Conservation (phyloP, 1,140 invertebrate genomes). For the Listronotus bonariensis region DNA sequence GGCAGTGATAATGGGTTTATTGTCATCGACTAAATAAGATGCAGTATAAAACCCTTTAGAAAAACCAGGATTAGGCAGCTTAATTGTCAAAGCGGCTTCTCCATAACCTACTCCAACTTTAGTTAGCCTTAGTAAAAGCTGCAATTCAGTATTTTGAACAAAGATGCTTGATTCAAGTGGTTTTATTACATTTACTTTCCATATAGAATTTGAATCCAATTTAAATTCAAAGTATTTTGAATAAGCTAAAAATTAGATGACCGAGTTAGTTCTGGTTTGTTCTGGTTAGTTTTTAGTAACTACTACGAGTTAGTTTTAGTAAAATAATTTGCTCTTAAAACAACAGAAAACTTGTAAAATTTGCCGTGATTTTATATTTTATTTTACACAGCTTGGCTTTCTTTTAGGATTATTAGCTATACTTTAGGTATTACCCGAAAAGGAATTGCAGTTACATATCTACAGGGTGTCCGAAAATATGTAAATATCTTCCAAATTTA, state of each 20-base stretch:
- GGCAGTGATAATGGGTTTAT: neutral
- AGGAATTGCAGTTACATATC: no score
- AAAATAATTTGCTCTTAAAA: no score
- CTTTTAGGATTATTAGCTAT: no score
- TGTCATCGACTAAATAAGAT: neutral
- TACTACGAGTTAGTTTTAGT: no score
- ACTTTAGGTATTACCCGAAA: no score
- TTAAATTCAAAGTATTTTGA: constrained; percentile 2
- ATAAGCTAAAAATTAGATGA: constrained; percentile 4
- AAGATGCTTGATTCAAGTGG: constrained; percentile 10
- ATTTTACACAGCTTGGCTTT: no score
- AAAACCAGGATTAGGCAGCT: constrained; percentile 10
- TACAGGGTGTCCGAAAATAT: no score
- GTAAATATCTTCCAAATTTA: no score
- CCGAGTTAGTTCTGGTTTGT: no score
- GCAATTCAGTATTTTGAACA: constrained; percentile 13
- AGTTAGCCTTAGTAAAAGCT: neutral
- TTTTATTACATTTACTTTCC: neutral
- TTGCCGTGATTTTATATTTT: no score
- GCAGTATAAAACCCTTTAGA: neutral
- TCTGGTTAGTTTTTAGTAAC: no score
- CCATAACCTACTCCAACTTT: constrained; percentile 19
- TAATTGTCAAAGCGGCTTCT: constrained; percentile 15
- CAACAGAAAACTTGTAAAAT: no score
- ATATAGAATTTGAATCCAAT: neutral